Percentiles rank a stretch among this genome's conserved stretches.
phyloP scores from a whole-genome alignment of 2,888 invertebrate genomes.

The Azorinus chamasolen region DNA sequence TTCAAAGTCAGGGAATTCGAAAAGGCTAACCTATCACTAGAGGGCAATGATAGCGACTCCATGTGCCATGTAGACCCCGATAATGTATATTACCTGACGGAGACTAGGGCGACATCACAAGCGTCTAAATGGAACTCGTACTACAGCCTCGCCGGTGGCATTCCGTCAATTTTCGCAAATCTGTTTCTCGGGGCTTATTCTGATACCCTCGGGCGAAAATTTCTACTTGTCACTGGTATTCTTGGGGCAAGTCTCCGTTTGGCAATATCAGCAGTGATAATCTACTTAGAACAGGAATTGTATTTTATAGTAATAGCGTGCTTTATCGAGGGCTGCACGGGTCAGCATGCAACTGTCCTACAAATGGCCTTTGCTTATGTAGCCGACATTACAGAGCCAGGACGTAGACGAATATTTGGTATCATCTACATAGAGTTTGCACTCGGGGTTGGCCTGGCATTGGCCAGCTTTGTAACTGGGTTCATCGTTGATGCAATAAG shows the following conservation, averaged over 20 bases:
- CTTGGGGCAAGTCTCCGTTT: constrained; percentile 58
- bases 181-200: constrained; percentile 64
- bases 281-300: constrained; percentile 60
- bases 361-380: constrained; percentile 58
- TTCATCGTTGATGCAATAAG: constrained; percentile 48
- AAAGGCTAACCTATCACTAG: constrained; percentile 45
- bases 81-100: constrained; percentile 34
- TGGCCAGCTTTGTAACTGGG: constrained; percentile 46
- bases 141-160: constrained; percentile 51
- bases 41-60: constrained; percentile 22
- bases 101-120: constrained; percentile 47
- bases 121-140: constrained; percentile 60
- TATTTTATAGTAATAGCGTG: constrained; percentile 58
- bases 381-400: constrained; percentile 63
- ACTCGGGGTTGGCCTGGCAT: constrained; percentile 41
- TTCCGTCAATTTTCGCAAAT: constrained; percentile 54
- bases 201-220: constrained; percentile 65
- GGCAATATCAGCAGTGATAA: constrained; percentile 47
- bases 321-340: constrained; percentile 66
- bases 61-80: constrained; percentile 34
- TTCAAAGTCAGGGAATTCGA: constrained; percentile 32
- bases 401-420: constrained; percentile 47
- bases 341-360: constrained; percentile 45
- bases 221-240: constrained; percentile 61
- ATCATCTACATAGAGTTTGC: constrained; percentile 56